Evolutionary conservation across 2,888 invertebrate genomes (phyloP).

Genomic region (Choreutis nemorana): DNA sequence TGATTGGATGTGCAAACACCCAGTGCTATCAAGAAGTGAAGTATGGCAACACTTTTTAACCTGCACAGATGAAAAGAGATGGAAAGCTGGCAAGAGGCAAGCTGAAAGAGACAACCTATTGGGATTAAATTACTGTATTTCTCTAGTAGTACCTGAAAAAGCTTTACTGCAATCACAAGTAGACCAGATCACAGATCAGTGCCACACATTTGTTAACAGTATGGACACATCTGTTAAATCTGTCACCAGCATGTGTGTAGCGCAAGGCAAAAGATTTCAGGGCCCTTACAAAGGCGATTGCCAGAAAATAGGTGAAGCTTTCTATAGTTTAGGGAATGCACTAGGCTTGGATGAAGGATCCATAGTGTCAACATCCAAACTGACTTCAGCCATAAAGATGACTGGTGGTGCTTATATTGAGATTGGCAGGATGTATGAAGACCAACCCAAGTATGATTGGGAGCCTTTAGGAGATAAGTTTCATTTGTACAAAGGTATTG

Average conservation of each 20-base stretch:
- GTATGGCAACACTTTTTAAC: conserved; percentile 98
- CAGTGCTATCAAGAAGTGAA: conserved; percentile 88
- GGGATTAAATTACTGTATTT: conserved; percentile 91
- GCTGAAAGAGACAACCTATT: conserved; percentile 94
- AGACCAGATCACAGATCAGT: conserved; percentile 86
- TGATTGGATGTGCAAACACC: conserved; percentile 96
- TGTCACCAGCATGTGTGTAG: conserved; percentile 79
- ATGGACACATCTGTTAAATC: conserved; percentile 90
- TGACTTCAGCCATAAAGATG: conserved; percentile 83
- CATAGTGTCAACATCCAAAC: conserved; percentile 67
- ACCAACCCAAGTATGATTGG: conserved; percentile 90
- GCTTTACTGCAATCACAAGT: conserved; percentile 76
- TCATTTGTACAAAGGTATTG: conserved; percentile 93
- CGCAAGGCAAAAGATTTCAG: conserved; percentile 88
- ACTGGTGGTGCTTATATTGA: conserved; percentile 90
- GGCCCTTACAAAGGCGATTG: conserved; percentile 89
- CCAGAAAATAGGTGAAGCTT: conserved; percentile 87
- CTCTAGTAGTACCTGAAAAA: conserved; percentile 85
- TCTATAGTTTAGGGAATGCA: conserved; percentile 84
- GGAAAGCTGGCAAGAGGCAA: conserved; percentile 95
- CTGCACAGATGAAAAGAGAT: conserved; percentile 96
- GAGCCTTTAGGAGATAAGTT: conserved; percentile 90
- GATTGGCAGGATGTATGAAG: conserved; percentile 89
- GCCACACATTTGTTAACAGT: conserved; percentile 80
- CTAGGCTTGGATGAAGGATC: conserved; percentile 80